Conservation (phyloP, 2,888 invertebrate genomes). For the Torymus tubicola region DNA sequence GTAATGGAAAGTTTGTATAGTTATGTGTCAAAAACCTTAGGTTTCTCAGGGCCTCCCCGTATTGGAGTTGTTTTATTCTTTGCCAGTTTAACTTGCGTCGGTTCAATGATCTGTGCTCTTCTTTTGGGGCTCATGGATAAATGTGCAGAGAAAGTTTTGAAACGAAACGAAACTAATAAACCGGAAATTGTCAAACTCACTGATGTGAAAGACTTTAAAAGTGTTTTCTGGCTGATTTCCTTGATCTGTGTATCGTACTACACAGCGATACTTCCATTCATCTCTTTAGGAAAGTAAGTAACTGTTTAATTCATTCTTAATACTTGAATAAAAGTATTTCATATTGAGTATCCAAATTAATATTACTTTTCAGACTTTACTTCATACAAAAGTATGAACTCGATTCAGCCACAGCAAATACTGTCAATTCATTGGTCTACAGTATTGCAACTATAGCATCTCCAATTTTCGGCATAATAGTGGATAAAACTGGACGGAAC, state of each 20-base stretch:
- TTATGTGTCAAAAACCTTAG: constrained; percentile 80
- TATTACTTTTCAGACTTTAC: constrained; percentile 84
- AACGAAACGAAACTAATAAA: constrained; percentile 79
- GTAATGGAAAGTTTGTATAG: constrained; percentile 93
- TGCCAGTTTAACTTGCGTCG: constrained; percentile 89
- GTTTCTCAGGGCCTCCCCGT: constrained; percentile 83
- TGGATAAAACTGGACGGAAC: constrained; percentile 94
- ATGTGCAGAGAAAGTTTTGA: constrained; percentile 87
- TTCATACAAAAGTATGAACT: constrained; percentile 90
- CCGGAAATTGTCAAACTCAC: constrained; percentile 82
- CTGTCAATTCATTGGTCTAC: constrained; percentile 91
- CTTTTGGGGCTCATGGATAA: constrained; percentile 90
- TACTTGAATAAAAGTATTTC: not conserved
- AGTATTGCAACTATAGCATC: constrained; percentile 90
- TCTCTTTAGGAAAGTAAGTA: constrained; percentile 94
- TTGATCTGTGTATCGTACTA: constrained; percentile 96
- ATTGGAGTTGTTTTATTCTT: constrained; percentile 87
- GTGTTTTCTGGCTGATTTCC: constrained; percentile 93
- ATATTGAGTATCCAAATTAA: constrained; percentile 35
- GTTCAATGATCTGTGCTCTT: constrained; percentile 90
- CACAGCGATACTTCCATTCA: constrained; percentile 96
- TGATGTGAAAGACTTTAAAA: constrained; percentile 88
- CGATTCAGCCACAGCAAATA: constrained; percentile 85
- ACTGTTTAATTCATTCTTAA: constrained; percentile 1
- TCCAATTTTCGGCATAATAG: constrained; percentile 91